Conservation (phyloP, 2,888 invertebrate species). For the Mellilla xanthometata region DNA sequence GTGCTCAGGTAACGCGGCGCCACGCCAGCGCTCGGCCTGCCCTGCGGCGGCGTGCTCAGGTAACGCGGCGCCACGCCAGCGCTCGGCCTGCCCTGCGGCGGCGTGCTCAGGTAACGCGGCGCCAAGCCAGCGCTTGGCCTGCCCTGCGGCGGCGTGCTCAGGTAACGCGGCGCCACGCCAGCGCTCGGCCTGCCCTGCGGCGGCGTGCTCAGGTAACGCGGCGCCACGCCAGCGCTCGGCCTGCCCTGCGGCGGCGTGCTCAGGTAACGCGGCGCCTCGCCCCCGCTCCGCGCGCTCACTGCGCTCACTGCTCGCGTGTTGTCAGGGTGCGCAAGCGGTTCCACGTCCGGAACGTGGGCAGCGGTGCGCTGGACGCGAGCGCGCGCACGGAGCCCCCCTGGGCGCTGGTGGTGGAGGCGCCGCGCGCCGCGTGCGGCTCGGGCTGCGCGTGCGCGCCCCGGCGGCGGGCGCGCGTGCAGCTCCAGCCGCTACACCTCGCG, state of each 20-base stretch:
- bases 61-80: slow-evolving; percentile 51
- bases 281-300: no score
- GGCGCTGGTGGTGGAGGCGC: slow-evolving; percentile 26
- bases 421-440: neutral
- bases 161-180: slow-evolving; percentile 29
- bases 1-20: slow-evolving; percentile 37
- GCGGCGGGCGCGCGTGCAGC: slow-evolving; percentile 1
- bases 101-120: slow-evolving; percentile 41
- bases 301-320: no score
- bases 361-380: slow-evolving; percentile 36
- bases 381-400: slow-evolving; percentile 43
- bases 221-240: slow-evolving; percentile 54
- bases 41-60: slow-evolving; percentile 38
- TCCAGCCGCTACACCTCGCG: slow-evolving; percentile 7
- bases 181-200: slow-evolving; percentile 34
- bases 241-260: slow-evolving; percentile 42
- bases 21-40: slow-evolving; percentile 32
- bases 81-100: slow-evolving; percentile 44
- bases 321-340: slow-evolving; percentile 57
- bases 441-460: neutral
- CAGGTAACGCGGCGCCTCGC: slow-evolving; percentile 34
- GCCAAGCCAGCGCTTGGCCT: no score
- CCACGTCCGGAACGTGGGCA: slow-evolving; percentile 48
- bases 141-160: slow-evolving; percentile 38
- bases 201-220: slow-evolving; percentile 40